Evolutionary conservation across 1,140 invertebrate genomes (phyloP).

Genomic region (Tetramorium parvispinum): DNA sequence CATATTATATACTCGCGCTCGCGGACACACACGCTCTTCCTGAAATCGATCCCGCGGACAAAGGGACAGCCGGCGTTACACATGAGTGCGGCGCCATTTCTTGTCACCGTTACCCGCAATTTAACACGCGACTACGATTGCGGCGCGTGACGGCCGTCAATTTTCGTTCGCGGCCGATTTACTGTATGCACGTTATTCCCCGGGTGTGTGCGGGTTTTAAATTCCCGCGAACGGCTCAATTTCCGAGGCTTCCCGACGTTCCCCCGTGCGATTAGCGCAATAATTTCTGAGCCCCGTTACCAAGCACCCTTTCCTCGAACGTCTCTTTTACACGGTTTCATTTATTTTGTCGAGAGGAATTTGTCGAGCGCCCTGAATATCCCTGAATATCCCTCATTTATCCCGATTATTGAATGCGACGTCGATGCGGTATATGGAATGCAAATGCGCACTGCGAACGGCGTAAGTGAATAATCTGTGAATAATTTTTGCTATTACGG

Average conservation of each 20-base stretch:
- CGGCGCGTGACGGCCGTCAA: slow-evolving; percentile 65
- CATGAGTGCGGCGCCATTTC: slow-evolving; percentile 61
- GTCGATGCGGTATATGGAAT: not conserved
- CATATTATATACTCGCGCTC: not conserved
- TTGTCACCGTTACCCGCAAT: slow-evolving; percentile 58
- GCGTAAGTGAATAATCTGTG: slow-evolving; percentile 7
- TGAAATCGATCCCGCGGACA: slow-evolving; percentile 45
- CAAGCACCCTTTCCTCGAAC: not conserved
- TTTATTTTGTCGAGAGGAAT: not conserved
- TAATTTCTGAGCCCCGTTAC: slow-evolving; percentile 36
- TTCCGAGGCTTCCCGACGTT: slow-evolving; percentile 22
- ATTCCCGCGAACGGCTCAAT: slow-evolving; percentile 67
- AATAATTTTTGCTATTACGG: slow-evolving; percentile 33
- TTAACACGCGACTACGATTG: slow-evolving; percentile 62
- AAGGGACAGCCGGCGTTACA: slow-evolving; percentile 48
- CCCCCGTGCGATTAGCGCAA: slow-evolving; percentile 13
- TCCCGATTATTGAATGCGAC: slow-evolving; percentile 13
- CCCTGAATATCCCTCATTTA: slow-evolving; percentile 13
- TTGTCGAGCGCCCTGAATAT: not conserved
- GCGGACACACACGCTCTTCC: slow-evolving; percentile 25
- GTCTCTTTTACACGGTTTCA: not conserved
- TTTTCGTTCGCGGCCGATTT: slow-evolving; percentile 45
- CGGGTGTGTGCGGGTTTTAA: not conserved
- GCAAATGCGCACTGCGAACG: not conserved
- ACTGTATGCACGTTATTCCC: not conserved